Base-by-base conservation (phyloP, 2,797 vertebrate species). In the Echeneis naucrates region DNA sequence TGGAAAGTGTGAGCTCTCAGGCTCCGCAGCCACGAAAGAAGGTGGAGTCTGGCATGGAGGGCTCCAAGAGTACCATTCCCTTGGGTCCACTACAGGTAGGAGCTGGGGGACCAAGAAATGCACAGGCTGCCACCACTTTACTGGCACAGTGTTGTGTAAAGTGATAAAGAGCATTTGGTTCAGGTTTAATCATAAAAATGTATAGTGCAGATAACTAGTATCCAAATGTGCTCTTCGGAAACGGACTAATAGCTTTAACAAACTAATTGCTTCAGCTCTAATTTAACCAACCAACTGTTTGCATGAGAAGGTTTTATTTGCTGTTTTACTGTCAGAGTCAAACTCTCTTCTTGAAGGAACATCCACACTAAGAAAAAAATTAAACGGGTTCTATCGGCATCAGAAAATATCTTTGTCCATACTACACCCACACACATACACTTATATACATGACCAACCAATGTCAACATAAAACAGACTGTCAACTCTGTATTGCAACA, bases 11-110 rank as follows among this genome's bases (percentile, higher is more conserved):
- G 93, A 95, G 94, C 94, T 94, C 96, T 81, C 95, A 95, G 69
- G 92, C 95, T 92, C 95, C 96, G 56, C 96, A 95, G 91, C 95
- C 94, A 62, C 95, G 92, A 80, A 96, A 95, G 96, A 98, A 97
- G 95, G 92, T 88, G 47, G 96, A 96, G 90, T 96, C 96, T 82
- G 92, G 93, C 85, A 92, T 93, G 86, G 96, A 96, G 93, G 95
- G 94, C 79, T 96, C 96, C 80, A 95, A 95, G 91, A 94, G 94
- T 90, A 95, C 94, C 94, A 89, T 94, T 77, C 95, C 96, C 81
- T 89, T 95, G 68, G 95, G 94, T 89, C 96, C 95, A 19, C 91
- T 96, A 82, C 98, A 99, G 97, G 97, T 99, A 99, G 75, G 89
- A 90, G 87, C 80, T 54, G 73, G 70, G 72, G 76, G 72, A 72